Conservation (phyloP, 1,140 invertebrate species). For the Phocides pigmalion region DNA sequence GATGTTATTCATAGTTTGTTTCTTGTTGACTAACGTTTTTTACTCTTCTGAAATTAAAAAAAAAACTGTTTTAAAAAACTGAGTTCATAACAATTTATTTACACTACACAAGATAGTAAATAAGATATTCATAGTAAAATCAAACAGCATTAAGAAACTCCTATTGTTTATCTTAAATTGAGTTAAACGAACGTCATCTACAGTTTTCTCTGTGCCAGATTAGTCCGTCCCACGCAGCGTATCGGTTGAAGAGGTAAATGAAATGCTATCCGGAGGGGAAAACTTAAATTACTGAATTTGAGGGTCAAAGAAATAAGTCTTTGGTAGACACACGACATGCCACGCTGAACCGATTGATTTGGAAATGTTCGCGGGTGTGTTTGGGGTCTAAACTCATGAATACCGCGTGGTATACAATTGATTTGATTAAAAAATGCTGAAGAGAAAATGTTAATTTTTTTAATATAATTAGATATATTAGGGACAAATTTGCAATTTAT, state of each 20-base stretch:
- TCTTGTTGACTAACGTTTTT: too few relatives aligned
- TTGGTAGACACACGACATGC: constrained; percentile 67
- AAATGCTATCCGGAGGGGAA: constrained; percentile 83
- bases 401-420: constrained; percentile 1
- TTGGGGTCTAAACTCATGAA: constrained; percentile 12
- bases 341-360: constrained; percentile 69
- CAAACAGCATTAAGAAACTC: too few relatives aligned
- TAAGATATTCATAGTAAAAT: too few relatives aligned
- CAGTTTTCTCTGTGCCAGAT: constrained; percentile 61
- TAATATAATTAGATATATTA: too few relatives aligned
- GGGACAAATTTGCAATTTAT: too few relatives aligned
- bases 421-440: constrained; percentile 9
- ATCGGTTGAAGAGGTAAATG: constrained; percentile 84
- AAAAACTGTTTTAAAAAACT: too few relatives aligned
- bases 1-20: too few relatives aligned
- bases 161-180: background rate
- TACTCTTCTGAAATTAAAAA: too few relatives aligned
- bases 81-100: too few relatives aligned
- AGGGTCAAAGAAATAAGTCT: constrained; percentile 83
- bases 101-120: too few relatives aligned
- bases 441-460: too few relatives aligned
- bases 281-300: constrained; percentile 84
- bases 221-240: constrained; percentile 81
- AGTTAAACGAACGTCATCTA: constrained; percentile 34
- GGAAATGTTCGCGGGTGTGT: constrained; percentile 43